Base-by-base conservation (phyloP, 2,888 invertebrate species). In the Spodoptera exigua region DNA sequence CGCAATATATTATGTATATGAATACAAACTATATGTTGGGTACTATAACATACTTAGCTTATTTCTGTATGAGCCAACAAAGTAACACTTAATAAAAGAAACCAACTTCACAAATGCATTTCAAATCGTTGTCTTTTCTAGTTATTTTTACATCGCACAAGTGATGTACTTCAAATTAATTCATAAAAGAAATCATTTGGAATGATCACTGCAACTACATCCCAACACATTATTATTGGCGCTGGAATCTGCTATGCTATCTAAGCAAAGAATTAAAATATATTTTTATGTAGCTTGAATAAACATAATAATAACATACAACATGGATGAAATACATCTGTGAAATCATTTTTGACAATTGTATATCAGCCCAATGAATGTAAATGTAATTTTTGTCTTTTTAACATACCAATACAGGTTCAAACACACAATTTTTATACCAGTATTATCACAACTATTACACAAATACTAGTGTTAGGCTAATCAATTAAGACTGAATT, bases 301-400 rank as follows among this genome's bases (percentile, higher is more conserved):
- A n/a, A n/a, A n/a, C n/a, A n/a, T n/a, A n/a, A n/a, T n/a, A n/a
- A n/a, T n/a, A n/a, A n/a, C n/a, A n/a, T n/a, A n/a, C n/a, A n/a
- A n/a, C 1, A 27, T 1, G 7, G 4, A 21, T 5, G 7, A 21
- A 21, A 7, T 21, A 21, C 21, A 21, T 21, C 21, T 21, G 21
- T 21, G 21, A 21, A 21, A 27, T 13, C 9, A 3, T 36, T 37
- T 10, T 12, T 18, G 10, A 14, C 27, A 27, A 27, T 4, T 11
- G 5, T 13, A 12, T 35, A 18, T 40, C 60, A 39, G 44, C 44
- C 68, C 48, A 63, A 39, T 21, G 14, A 58, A 18, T 32, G 13
- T 9, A 34, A 44, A 43, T 40, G 18, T 18, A 16, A 40, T 47
- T 40, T 34, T 46, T 70, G 61, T 70, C 48, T 65, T 71, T 65